Base-by-base conservation (phyloP, 2,888 invertebrate genomes). In the Drosophila barbarae region DNA sequence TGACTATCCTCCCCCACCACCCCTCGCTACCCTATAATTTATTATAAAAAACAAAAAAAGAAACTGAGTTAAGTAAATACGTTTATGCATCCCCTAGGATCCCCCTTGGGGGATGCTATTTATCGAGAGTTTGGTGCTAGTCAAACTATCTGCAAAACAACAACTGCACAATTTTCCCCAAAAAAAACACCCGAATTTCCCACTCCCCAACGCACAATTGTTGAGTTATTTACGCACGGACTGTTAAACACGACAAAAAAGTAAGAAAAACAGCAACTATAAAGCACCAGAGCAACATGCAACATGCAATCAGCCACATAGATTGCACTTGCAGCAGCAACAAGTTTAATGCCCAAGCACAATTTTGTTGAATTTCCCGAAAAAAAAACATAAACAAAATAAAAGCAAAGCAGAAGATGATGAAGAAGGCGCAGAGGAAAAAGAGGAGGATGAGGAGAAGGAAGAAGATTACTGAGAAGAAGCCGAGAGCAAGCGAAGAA, bases 81-180 rank as follows among this genome's bases (percentile, higher is more conserved):
- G 72, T 59, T 61, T 72, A 83, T 60, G 73, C 53, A 70, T 72
- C 65, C 46, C 72, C 73, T 21, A 21, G 18, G 8, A 21, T 21
- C 3, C 21, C 69, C 64, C n/a, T 12, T 68, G 60, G 57, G 77
- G 73, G 70, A 67, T 69, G 80, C 8, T 15, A 46, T 12, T 60
- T 46, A 83, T 74, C 77, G 71, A 82, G 87, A 87, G 87, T 87
- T 88, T 87, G 88, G 85, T 88, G 87, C 88, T 88, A 88, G 88
- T 88, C 88, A 86, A 86, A 84, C 83, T 84, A 74, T 77, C 70
- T 82, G 78, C 78, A 85, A 84, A 79, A 70, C 70, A 67, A 73
- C 71, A 46, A 59, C 49, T 57, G 58, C 69, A 63, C 61, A 64
- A 63, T 63, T 63, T 10, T 32, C 32, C 36, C 34, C 10, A 23